phyloP scores from a whole-genome alignment of 2,113 vertebrate genomes.

The Microtus oregoni region DNA sequence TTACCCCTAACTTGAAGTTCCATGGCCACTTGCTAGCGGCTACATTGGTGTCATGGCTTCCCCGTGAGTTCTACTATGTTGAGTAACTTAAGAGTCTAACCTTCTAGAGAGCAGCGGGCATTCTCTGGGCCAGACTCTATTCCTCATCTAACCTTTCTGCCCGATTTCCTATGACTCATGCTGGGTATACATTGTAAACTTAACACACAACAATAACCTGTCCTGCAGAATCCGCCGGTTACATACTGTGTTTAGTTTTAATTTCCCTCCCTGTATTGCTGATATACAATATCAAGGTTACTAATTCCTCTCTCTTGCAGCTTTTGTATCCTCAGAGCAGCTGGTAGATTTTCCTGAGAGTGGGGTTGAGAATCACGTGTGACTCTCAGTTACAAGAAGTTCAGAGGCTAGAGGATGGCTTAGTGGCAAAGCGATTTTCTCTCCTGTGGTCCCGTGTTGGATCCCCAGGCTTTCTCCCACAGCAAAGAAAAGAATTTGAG shows the following conservation, averaged over 20 bases:
- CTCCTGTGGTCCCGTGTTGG: background rate
- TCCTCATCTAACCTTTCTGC: background rate
- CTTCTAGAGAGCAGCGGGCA: background rate
- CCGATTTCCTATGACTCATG: background rate
- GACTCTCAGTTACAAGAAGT: conserved; percentile 23
- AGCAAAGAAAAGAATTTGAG: background rate
- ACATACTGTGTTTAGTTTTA: background rate
- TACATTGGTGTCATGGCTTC: background rate
- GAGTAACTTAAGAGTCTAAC: background rate
- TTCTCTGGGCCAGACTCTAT: background rate
- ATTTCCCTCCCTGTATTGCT: background rate
- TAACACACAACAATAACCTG: background rate
- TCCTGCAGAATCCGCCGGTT: background rate
- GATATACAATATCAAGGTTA: background rate
- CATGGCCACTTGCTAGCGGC: background rate
- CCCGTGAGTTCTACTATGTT: background rate
- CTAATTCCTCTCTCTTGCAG: background rate
- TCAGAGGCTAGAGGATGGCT: background rate
- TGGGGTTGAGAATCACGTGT: background rate
- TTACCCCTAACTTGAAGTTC: background rate
- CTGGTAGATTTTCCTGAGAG: conserved; percentile 35
- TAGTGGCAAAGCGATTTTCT: background rate
- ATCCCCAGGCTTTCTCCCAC: background rate
- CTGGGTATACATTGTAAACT: background rate
- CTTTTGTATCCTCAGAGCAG: background rate